Conservation (phyloP, 1,140 invertebrate species). For the Calliphora vicina region DNA sequence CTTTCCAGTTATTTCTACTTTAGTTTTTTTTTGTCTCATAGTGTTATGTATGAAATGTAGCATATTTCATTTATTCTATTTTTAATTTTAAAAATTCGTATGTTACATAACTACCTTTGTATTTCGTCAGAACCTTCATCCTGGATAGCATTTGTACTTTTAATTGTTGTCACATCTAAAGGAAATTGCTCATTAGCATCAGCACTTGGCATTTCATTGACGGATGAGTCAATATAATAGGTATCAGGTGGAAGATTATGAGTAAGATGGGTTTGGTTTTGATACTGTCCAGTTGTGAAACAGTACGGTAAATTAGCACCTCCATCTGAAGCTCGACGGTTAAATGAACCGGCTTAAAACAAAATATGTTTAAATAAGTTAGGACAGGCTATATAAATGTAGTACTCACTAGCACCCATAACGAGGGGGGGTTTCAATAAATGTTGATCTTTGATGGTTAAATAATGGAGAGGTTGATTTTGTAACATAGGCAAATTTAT, state of each 20-base stretch:
- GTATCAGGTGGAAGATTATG: background rate
- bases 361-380: background rate
- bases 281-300: background rate
- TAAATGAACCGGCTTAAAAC: conserved; percentile 76
- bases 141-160: background rate
- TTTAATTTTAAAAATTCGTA: too few species aligned
- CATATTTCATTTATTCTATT: too few species aligned
- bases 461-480: conserved; percentile 79
- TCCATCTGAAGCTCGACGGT: conserved; percentile 92
- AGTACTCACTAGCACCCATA: conserved; percentile 80
- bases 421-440: conserved; percentile 89
- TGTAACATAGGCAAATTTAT: conserved; percentile 78
- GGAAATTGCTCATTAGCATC: background rate
- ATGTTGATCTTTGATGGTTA: conserved; percentile 92
- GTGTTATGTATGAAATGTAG: too few species aligned
- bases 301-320: conserved; percentile 84
- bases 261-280: background rate
- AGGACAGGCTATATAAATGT: background rate
- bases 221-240: conserved; percentile 53
- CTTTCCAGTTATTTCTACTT: too few species aligned
- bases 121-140: conserved; percentile 62
- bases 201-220: conserved; percentile 37
- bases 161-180: background rate
- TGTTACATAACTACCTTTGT: conserved; percentile 52
- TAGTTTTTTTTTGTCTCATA: too few species aligned